A percentile compares a stretch with the other conserved stretches of the same genome.
Conservation (phyloP, 2,113 vertebrate genomes). For the Eulemur macaco region DNA sequence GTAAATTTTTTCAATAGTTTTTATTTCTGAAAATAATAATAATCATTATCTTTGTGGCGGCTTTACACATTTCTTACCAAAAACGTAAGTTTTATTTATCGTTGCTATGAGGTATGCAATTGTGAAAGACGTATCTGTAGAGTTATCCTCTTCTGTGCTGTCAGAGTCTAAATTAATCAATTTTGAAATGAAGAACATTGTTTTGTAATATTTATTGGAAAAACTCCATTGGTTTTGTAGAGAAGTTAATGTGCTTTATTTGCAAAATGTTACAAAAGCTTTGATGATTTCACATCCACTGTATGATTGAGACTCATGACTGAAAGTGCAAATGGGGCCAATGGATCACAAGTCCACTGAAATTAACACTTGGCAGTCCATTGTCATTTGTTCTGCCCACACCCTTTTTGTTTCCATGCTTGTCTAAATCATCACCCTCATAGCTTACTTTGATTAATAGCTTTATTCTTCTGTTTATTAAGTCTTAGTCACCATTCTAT, state of each 20-base stretch:
- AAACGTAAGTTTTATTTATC: neutral
- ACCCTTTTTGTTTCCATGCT: neutral
- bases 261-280: slow-evolving; percentile 6
- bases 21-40: neutral
- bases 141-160: neutral
- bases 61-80: neutral
- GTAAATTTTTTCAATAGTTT: neutral
- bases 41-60: neutral
- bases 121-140: neutral
- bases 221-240: neutral
- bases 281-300: neutral
- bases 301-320: neutral
- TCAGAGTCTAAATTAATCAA: neutral
- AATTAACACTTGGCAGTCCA: neutral
- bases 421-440: neutral
- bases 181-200: neutral
- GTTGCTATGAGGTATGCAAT: neutral
- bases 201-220: no score
- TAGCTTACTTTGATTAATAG: slow-evolving; percentile 2
- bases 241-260: neutral
- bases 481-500: neutral
- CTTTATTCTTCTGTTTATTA: neutral
- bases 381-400: neutral
- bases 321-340: neutral
- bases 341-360: neutral